Evolutionary conservation across 1,140 invertebrate species (phyloP).

Genomic region (Bombyx mori): ASM3026992v2 NC_085110.1:6856501-6857000

Average conservation of each 20-base stretch:
- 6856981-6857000: conserved; percentile 28
- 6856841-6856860: background rate
- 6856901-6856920: conserved; percentile 48
- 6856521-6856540: conserved; percentile 39
- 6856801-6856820: conserved; percentile 44
- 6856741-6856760: conserved; percentile 47
- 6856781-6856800: conserved; percentile 45
- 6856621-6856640: background rate
- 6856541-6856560: background rate
- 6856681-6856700: conserved; percentile 58
- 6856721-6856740: conserved; percentile 41
- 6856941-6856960: no score
- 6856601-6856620: no score
- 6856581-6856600: no score
- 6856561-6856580: no score
- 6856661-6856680: conserved; percentile 61
- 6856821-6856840: conserved; percentile 8
- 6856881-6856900: conserved; percentile 1
- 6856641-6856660: conserved; percentile 47
- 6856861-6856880: no score
- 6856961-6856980: conserved; percentile 12
- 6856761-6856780: conserved; percentile 63
- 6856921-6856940: conserved; percentile 42
- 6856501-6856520: conserved; percentile 63
- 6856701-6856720: conserved; percentile 17